Evolutionary conservation across 2,797 vertebrate species (phyloP), one percentile per base, ranked within the genome.

Genomic region (Danio jaintianensis): DNA sequence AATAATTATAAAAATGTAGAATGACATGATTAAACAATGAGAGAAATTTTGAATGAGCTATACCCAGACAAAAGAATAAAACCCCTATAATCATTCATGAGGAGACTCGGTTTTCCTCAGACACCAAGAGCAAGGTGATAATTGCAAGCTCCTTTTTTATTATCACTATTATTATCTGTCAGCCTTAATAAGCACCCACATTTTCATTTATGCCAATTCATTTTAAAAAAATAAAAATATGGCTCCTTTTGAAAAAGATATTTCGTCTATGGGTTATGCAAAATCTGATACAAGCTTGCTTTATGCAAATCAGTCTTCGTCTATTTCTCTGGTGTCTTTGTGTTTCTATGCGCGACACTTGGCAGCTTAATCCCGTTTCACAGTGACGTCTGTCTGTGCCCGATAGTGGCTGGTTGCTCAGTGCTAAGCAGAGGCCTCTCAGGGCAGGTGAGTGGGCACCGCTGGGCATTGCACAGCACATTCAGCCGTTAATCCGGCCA

Each of bases 331-430:
- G 79, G 85, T 87, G 87, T 87, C 86, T 90, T 91, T 91, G 90
- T 92, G 90, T 93, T 90, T 91, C 88, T 87, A 87, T 91, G 90
- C 84, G 84, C 91, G 89, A 93, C 89, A 87, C 90, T 89, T 92
- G 89, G 89, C 88, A 84, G 87, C 87, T 86, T 93, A 94, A 94
- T 93, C 93, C 93, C 88, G 83, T 93, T 93, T 94, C 92, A 91
- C 92, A 90, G 91, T 87, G 87, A 87, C 87, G 90, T 93, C 92
- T 94, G 93, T 91, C 90, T 92, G 89, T 88, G 89, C 90, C 91
- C 88, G 93, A 94, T 94, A 94, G 93, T 91, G 89, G 90, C 90
- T 90, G 87, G 89, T 90, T 78, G 88, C 90, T 92, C 87, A 63
- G 86, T 88, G 12, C 91, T 91, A 91, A 90, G 89, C 89, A 87